phyloP scores from a whole-genome alignment of 2,113 vertebrate genomes.

The Theristicus caerulescens region DNA sequence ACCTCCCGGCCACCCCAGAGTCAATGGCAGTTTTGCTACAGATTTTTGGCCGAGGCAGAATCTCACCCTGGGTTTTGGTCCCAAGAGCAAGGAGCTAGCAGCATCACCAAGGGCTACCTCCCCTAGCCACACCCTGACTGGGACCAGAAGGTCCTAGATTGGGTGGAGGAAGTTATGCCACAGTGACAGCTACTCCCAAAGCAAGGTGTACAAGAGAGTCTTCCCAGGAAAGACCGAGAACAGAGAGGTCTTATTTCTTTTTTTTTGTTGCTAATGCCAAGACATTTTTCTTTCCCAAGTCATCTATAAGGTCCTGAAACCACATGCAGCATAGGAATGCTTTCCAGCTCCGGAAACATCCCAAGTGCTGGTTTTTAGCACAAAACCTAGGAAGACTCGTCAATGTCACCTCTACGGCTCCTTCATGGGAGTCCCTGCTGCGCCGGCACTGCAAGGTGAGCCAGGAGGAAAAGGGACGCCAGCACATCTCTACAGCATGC shows the following conservation, averaged over 20 bases:
- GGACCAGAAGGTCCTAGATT: not conserved
- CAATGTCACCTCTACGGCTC: not conserved
- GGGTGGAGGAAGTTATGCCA: too few species aligned
- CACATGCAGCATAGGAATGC: not conserved
- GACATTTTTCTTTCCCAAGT: not conserved
- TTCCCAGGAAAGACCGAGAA: not conserved
- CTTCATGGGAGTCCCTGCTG: not conserved
- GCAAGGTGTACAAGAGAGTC: not conserved
- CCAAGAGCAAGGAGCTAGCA: not conserved
- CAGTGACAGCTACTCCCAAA: not conserved
- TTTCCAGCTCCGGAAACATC: not conserved
- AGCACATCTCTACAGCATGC: not conserved
- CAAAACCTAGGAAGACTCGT: not conserved
- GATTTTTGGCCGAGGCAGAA: not conserved
- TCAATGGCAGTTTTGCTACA: fast-evolving
- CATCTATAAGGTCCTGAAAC: not conserved
- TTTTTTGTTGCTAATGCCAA: not conserved
- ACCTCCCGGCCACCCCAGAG: not conserved
- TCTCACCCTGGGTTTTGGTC: not conserved
- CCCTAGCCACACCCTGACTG: not conserved
- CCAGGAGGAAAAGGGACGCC: not conserved
- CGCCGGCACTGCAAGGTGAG: not conserved
- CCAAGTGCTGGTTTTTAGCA: not conserved
- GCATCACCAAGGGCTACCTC: not conserved
- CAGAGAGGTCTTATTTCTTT: not conserved